Evolutionary conservation across 2,113 vertebrate species (phyloP), one percentile per base, ranked within the genome.

Genomic region (Gasterosteus nipponicus): DNA sequence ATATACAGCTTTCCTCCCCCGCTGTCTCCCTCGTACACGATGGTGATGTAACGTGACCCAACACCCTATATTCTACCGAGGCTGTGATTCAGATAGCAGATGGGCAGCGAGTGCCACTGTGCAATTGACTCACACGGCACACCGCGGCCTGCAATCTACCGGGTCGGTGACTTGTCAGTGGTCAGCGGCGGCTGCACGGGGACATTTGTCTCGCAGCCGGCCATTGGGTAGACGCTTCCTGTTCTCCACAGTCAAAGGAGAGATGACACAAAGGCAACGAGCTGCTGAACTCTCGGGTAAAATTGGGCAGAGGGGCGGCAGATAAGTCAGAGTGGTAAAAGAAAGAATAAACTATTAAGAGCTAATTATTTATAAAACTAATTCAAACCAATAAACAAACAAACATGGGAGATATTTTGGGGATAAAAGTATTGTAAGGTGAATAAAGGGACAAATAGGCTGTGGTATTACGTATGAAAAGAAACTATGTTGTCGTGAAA

Each of bases 41-140:
- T 10, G 18, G 29, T 65, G 66, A 87, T 69, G 82, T 53, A 80
- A 84, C 66, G 14, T 46, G 74, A 80, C 49, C 61, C 53, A 65
- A 19, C 26, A 81, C 58, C 81, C 81, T 80, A 58, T 66, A 77
- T 82, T 77, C 51, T 3, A 22, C 75, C 39, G 6, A n/a, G 66
- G 71, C 65, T 51, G 35, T 86, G 77, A 79, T 66, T 86, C 75
- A 73, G 74, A 33, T 3, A 69, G 81, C 81, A 77, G 73, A 87
- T 57, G 75, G 72, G 74, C 49, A 54, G 64, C 0, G 1, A 80
- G 67, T 64, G 39, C 42, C 72, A 7, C 75, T 22, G 1, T 29
- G 22, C 60, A 11, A 65, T 71, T 59, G 82, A 77, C 86, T 83
- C 74, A 53, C 44, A 64, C 70, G 12, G 16, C n/a, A 71, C 47